A percentile compares a stretch with the other conserved stretches of the same genome.
phyloP scores from a whole-genome alignment of 2,113 vertebrate genomes.

The Cervus canadensis region DNA sequence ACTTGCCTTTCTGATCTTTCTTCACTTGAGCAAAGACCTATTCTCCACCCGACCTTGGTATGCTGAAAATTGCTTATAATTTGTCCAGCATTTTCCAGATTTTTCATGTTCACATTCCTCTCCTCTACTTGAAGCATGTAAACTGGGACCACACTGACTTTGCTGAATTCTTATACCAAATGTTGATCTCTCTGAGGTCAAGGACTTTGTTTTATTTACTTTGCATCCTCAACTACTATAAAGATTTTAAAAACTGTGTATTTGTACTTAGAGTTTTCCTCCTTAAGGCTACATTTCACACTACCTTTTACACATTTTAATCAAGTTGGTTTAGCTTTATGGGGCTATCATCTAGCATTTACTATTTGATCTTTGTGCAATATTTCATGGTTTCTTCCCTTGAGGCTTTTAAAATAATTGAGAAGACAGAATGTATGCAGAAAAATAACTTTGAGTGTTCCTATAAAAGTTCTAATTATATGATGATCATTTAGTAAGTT shows the following conservation, averaged over 20 bases:
- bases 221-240: not conserved
- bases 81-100: not conserved
- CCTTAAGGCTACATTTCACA: not conserved
- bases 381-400: not conserved
- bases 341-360: not conserved
- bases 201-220: not conserved
- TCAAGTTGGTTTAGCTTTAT: not conserved
- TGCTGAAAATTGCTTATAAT: not conserved
- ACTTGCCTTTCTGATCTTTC: not conserved
- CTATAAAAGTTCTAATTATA: not conserved
- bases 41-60: not conserved
- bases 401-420: not conserved
- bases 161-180: not conserved
- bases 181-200: not conserved
- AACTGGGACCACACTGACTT: not conserved
- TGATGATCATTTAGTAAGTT: not conserved
- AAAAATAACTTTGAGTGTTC: not conserved
- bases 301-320: not conserved
- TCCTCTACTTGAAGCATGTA: not conserved
- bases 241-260: not conserved
- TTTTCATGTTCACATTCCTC: accelerated
- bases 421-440: not conserved
- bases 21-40: not conserved
- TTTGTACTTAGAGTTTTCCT: not conserved
- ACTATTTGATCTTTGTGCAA: not conserved